Evolutionary conservation across 2,888 invertebrate species (phyloP).

Genomic region (Embidobia sp.): DNA sequence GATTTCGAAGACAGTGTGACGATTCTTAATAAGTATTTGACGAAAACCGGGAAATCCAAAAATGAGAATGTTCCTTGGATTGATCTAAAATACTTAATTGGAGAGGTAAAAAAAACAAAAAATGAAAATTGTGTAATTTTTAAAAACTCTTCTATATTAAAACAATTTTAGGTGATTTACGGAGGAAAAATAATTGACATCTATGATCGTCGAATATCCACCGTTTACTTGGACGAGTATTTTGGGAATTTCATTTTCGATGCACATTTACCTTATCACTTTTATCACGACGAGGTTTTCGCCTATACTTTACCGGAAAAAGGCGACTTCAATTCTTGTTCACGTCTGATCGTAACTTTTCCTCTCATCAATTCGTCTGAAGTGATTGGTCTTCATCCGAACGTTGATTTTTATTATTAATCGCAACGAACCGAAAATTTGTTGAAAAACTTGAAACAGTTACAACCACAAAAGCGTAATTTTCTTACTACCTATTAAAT

Average conservation of each 20-base stretch:
- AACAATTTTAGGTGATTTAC: slow-evolving; percentile 89
- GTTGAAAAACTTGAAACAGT: slow-evolving; percentile 92
- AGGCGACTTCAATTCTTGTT: slow-evolving; percentile 87
- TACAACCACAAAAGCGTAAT: slow-evolving; percentile 96
- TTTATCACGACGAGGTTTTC: slow-evolving; percentile 88
- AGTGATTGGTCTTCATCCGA: slow-evolving; percentile 95
- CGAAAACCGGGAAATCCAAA: slow-evolving; percentile 84
- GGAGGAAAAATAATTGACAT: slow-evolving; percentile 96
- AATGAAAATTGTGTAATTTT: not conserved
- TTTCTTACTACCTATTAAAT: no score
- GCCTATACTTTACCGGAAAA: slow-evolving; percentile 90
- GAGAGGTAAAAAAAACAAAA: slow-evolving; percentile 85
- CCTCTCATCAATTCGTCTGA: slow-evolving; percentile 94
- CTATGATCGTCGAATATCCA: slow-evolving; percentile 92
- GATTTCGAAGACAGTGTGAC: slow-evolving; percentile 94
- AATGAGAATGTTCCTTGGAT: slow-evolving; percentile 91
- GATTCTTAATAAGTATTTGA: slow-evolving; percentile 92
- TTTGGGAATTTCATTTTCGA: slow-evolving; percentile 97
- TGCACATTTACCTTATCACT: slow-evolving; percentile 94
- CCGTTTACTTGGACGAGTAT: slow-evolving; percentile 95
- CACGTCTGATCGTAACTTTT: slow-evolving; percentile 88
- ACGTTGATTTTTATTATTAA: slow-evolving; percentile 97
- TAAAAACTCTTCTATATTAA: not conserved
- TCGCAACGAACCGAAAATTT: slow-evolving; percentile 92
- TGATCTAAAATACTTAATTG: slow-evolving; percentile 94